Base-by-base conservation (phyloP, 2,888 invertebrate species). In the Drosophila acutilabella region DNA sequence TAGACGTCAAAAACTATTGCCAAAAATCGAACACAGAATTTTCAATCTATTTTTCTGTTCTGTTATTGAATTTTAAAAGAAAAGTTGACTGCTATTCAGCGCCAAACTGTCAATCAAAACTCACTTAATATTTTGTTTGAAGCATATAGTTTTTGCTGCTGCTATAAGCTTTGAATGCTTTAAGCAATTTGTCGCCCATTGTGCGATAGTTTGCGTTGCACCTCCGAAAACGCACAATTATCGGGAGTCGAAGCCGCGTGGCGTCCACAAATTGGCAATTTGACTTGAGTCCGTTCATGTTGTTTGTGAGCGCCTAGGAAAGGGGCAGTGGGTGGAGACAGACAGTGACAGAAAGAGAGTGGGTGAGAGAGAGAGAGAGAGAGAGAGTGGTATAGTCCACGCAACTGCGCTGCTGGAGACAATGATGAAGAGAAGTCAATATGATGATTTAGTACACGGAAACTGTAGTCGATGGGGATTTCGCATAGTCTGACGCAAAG, bases 191-290 rank as follows among this genome's bases (percentile, higher is more conserved):
- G 14, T 42, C 11, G 14, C 70, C 86, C 86, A 81, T 64, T 65
- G 88, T 82, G 54, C 64, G 26, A 6, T n/a, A 13, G 30, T 48
- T 42, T 41, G 30, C 36, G 33, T 66, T 72, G 67, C 71, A 86
- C 71, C 74, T 88, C 33, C 56, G 16, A 57, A 56, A 64, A 57
- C 66, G 70, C 68, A 57, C 78, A 74, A 69, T 82, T 72, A 82
- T 74, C 70, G 56, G 53, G 50, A 57, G 64, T 47, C 56, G 51
- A 8, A 59, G 64, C 76, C 42, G 71, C 70, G 60, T 60, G 66
- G 71, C 60, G 68, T 72, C 69, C 87, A 74, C 87, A 86, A 83
- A 88, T 88, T 86, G 88, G 48, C 87, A 80, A 86, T 88, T 88
- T 75, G 87, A 80, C 84, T 80, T 83, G 84, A 72, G 87, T 64